Evolutionary conservation across 2,888 invertebrate genomes (phyloP).

Genomic region (Pseudococcus jackbeardsleyi): DNA sequence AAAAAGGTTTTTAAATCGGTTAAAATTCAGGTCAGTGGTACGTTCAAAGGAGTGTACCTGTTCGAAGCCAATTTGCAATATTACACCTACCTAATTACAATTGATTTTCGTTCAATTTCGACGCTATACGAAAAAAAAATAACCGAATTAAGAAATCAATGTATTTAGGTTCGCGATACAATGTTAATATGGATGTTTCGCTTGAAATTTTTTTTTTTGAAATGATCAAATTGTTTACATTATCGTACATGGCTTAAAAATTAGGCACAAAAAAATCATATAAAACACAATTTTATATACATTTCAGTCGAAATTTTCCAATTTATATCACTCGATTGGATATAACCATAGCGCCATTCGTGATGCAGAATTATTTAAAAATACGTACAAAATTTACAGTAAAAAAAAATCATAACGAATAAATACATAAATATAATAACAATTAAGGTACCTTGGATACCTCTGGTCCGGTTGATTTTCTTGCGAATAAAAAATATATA

Average conservation of each 20-base stretch:
- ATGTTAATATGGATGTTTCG: slow-evolving; percentile 8
- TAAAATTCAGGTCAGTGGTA: not conserved
- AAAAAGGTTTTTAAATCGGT: not conserved
- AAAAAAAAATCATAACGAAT: slow-evolving; percentile 20
- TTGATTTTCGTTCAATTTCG: not conserved
- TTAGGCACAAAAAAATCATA: not conserved
- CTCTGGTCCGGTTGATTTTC: not conserved
- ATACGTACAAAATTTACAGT: not conserved
- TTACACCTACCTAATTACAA: not conserved
- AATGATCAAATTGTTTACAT: slow-evolving; percentile 18
- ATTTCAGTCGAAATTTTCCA: slow-evolving; percentile 35
- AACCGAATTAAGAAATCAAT: slow-evolving; percentile 43
- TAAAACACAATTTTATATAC: not conserved
- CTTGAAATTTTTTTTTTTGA: not conserved
- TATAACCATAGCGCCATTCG: not conserved
- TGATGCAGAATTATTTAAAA: not conserved
- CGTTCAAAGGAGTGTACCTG: not conserved
- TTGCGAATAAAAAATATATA: not conserved
- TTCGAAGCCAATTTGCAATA: not conserved
- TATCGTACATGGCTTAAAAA: slow-evolving; percentile 15
- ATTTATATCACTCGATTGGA: not conserved
- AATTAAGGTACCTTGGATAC: not conserved
- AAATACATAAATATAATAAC: not conserved
- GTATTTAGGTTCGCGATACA: slow-evolving; percentile 43
- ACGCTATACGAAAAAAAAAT: not conserved